These are phyloP conservation scores for Hydra vulgaris DNA, from an alignment of 30 jellyfish, hydroid and myxozoan species.

Conservation along the genomic window DNA sequence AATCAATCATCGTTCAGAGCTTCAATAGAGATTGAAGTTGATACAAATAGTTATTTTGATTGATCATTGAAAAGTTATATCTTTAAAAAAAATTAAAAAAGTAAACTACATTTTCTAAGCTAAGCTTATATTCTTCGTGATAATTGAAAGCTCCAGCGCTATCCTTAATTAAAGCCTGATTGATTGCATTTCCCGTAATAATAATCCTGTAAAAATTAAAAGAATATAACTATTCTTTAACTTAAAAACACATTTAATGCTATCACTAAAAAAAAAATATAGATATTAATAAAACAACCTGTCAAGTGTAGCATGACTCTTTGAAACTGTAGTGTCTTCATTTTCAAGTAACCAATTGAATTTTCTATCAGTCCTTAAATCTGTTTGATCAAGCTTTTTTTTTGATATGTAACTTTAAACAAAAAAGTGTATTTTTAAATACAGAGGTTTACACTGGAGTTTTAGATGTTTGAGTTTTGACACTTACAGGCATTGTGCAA, in stretches of 20 bases:
- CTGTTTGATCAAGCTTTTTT: neutral
- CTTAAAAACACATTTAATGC: neutral
- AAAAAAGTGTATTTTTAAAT: no score
- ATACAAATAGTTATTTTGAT: neutral
- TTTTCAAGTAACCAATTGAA: conserved; percentile 17
- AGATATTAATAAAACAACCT: neutral
- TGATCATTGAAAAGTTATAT: neutral
- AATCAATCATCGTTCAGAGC: neutral
- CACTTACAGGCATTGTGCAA: no score
- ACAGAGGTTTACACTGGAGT: no score
- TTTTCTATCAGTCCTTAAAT: neutral
- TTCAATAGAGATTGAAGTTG: neutral
- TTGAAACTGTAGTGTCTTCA: conserved; percentile 18
- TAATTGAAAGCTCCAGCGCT: neutral
- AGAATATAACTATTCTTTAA: neutral
- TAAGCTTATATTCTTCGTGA: neutral
- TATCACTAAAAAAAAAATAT: neutral
- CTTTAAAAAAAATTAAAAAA: neutral
- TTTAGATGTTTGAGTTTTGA: no score
- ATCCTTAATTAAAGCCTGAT: neutral
- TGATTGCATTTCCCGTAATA: neutral
- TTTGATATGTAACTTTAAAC: conserved; percentile 21
- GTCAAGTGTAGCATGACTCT: conserved; percentile 3
- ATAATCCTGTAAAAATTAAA: neutral
- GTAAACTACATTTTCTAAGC: neutral